A percentile compares a stretch with the other conserved stretches of the same genome.
phyloP scores from a whole-genome alignment of 64 coral and sea anemone genomes.

The Exaiptasia diaphana region DNA sequence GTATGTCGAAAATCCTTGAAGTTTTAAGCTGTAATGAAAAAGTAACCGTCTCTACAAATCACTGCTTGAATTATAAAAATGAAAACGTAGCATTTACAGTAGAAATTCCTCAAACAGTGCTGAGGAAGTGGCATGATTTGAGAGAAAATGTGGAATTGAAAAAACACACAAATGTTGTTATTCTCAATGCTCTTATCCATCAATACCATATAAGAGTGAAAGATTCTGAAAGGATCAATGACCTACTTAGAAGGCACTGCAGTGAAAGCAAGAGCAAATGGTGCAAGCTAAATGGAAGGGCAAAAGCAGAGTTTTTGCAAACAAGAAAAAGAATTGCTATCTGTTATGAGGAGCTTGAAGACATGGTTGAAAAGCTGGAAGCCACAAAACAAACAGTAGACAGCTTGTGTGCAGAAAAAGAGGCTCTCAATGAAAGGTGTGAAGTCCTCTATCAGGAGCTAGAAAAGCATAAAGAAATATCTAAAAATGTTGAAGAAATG shows the following conservation, averaged over 20 bases:
- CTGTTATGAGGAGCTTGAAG: too few species aligned
- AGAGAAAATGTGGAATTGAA: not conserved
- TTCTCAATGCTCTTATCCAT: conserved; percentile 13
- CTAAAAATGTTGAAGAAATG: too few species aligned
- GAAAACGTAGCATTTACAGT: not conserved
- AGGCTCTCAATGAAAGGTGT: too few species aligned
- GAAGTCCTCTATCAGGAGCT: too few species aligned
- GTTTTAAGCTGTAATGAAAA: not conserved
- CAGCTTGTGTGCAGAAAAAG: too few species aligned
- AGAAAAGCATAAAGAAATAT: too few species aligned
- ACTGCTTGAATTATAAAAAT: not conserved
- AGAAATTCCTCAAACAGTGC: not conserved
- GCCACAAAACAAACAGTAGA: too few species aligned
- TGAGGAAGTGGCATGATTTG: not conserved
- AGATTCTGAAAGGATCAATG: conserved; percentile 3
- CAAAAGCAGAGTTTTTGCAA: conserved; percentile 10
- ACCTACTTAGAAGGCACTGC: not conserved
- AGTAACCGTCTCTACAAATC: not conserved
- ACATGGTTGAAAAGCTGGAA: too few species aligned
- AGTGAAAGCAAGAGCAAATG: conserved; percentile 5
- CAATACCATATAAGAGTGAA: not conserved
- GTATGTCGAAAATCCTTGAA: not conserved
- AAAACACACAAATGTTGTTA: not conserved
- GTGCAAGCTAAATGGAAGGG: not conserved
- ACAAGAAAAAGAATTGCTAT: not conserved